Base-by-base conservation (phyloP, 2,797 vertebrate species). In the Lerista edwardsae region DNA sequence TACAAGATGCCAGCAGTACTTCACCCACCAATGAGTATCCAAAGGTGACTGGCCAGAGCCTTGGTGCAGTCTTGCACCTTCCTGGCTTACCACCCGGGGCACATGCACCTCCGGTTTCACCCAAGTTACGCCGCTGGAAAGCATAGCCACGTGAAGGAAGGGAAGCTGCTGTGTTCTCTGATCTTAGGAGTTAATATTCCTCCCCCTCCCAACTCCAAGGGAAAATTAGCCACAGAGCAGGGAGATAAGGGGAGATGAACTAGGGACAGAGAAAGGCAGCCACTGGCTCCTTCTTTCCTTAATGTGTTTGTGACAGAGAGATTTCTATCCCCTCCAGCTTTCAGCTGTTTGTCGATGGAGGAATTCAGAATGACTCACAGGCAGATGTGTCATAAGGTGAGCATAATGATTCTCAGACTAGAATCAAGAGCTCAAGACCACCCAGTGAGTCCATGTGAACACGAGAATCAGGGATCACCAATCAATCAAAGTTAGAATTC, bases 211-310 rank as follows among this genome's bases (percentile, higher is more conserved):
- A 69, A 23, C 2, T 36, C 72, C 62, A 0, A 69, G 51, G 51
- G 23, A 27, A 80, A 85, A 85, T 68, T 84, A 75, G 62, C 69
- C 39, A 10, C 65, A 29, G 36, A 27, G 59, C 34, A 34, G 31
- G 3, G 65, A 85, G 41, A 84, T 74, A 84, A 79, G 25, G 31
- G 59, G 39, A 36, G 36, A 84, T 71, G 79, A 67, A 31, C 25
- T 67, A 55, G 34, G 23, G 27, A 57, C 19, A 10, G 23, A 29
- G 51, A 59, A 31, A 51, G n/a, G 39, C 21, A 64, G 27, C 41
- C 31, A 17, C 31, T 11, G 72, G 57, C 19, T 34, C 17, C 55
- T 80, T 23, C 31, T 34, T 51, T 31, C 12, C 25, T 23, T 6
- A 61, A 23, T 55, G 59, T 71, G 25, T 29, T n/a, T 62, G 59